These are phyloP conservation scores for Mormyrus proboscirostris DNA, from an alignment of 2,797 vertebrate genomes.

Conservation along the genomic window DNA sequence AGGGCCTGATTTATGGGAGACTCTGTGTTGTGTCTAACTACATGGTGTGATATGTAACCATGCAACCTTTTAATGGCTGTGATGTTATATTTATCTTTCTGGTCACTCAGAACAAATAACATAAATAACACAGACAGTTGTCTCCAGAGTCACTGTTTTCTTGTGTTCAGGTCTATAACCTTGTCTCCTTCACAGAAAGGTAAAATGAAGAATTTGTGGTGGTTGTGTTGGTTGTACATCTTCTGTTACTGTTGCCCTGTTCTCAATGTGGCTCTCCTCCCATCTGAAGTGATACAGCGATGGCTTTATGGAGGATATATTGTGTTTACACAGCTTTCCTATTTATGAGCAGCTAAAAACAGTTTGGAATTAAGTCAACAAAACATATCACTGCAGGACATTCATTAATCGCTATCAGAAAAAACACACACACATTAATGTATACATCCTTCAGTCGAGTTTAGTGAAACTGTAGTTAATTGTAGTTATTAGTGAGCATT, in stretches of 20 bases:
- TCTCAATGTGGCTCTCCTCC: not conserved
- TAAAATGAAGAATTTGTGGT: not conserved
- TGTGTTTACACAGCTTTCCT: conserved; percentile 7
- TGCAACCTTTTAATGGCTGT: not conserved
- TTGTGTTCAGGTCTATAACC: not conserved
- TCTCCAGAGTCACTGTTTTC: not conserved
- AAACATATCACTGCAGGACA: not conserved
- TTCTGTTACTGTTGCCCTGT: not conserved
- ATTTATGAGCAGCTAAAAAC: not conserved
- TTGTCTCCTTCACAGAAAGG: not conserved
- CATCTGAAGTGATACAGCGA: not conserved
- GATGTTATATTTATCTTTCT: not conserved
- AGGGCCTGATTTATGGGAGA: not conserved
- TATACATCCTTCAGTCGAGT: not conserved
- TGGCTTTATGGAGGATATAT: not conserved
- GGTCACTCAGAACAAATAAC: conserved; percentile 2
- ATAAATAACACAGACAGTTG: not conserved
- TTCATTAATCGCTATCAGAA: not conserved
- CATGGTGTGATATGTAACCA: not conserved
- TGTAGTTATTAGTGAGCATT: not conserved
- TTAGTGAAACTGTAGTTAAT: not conserved
- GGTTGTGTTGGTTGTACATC: not conserved
- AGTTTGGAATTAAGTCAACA: not conserved
- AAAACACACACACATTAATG: not conserved
- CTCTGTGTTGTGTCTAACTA: not conserved